A percentile compares a stretch with the other conserved stretches of the same genome.
Conservation (phyloP, 2,113 vertebrate genomes). For the Xiphophorus couchianus region DNA sequence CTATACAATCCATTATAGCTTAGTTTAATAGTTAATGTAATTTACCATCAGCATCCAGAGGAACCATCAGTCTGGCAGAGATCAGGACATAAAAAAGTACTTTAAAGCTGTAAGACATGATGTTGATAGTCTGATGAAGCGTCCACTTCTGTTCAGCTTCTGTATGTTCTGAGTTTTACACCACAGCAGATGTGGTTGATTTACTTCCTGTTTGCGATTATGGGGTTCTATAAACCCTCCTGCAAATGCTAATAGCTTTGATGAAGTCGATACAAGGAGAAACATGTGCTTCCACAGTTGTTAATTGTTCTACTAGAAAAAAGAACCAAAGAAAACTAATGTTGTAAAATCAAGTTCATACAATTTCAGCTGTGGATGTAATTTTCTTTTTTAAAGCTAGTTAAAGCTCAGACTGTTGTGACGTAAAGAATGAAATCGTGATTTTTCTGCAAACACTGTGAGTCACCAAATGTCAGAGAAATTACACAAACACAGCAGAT, state of each 20-base stretch:
- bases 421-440: too few species aligned
- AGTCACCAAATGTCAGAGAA: too few species aligned
- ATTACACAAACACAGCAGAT: too few species aligned
- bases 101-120: background rate
- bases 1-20: background rate
- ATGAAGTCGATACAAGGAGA: too few species aligned
- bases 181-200: background rate
- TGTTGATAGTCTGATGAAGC: background rate
- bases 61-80: background rate
- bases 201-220: conserved; percentile 39
- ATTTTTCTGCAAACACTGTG: too few species aligned
- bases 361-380: too few species aligned
- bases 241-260: background rate
- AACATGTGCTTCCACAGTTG: too few species aligned
- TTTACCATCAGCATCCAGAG: conserved; percentile 28
- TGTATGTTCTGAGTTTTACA: background rate
- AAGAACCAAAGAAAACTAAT: too few species aligned
- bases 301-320: too few species aligned
- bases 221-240: background rate
- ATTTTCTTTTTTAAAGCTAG: too few species aligned
- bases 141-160: background rate
- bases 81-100: conserved; percentile 1
- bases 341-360: too few species aligned
- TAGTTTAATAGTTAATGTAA: background rate
- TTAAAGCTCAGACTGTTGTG: too few species aligned